Evolutionary conservation across 2,797 vertebrate genomes (phyloP).

Genomic region (Cryptoblepharus egeriae): DNA sequence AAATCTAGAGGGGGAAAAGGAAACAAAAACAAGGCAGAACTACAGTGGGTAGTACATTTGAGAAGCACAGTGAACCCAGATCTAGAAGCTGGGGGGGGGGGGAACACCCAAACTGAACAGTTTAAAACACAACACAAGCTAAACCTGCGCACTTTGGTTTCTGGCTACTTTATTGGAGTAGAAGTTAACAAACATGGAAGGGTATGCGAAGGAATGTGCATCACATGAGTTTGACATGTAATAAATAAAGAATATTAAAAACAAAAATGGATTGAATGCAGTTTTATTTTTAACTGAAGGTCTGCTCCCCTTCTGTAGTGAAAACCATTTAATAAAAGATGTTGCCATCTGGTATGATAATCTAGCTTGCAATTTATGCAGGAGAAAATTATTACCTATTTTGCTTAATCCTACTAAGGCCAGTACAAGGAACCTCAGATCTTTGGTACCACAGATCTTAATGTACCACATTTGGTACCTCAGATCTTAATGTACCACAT

Average conservation of each 20-base stretch:
- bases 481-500: neutral
- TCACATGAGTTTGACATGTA: conserved; percentile 52
- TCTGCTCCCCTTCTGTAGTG: conserved; percentile 21
- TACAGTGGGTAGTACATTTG: conserved; percentile 67
- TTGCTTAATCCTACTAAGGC: neutral
- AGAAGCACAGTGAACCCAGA: conserved; percentile 36
- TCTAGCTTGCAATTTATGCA: too few species aligned
- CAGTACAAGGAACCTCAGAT: neutral
- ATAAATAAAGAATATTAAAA: conserved; percentile 65
- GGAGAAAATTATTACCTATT: neutral
- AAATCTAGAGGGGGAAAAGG: neutral
- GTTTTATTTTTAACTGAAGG: conserved; percentile 23
- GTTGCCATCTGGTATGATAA: neutral
- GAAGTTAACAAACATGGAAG: conserved; percentile 52
- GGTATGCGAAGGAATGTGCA: conserved; percentile 39
- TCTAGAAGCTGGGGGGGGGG: conserved; percentile 17
- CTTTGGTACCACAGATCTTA: neutral
- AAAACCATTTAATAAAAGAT: conserved; percentile 48
- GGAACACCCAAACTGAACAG: conserved; percentile 34
- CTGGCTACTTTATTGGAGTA: conserved; percentile 63
- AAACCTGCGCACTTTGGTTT: conserved; percentile 33
- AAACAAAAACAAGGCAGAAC: conserved; percentile 52
- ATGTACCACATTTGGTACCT: too few species aligned
- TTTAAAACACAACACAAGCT: conserved; percentile 37
- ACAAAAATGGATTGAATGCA: conserved; percentile 41